phyloP scores from a whole-genome alignment of 2,113 vertebrate genomes.

The Microcebus griseorufus region DNA sequence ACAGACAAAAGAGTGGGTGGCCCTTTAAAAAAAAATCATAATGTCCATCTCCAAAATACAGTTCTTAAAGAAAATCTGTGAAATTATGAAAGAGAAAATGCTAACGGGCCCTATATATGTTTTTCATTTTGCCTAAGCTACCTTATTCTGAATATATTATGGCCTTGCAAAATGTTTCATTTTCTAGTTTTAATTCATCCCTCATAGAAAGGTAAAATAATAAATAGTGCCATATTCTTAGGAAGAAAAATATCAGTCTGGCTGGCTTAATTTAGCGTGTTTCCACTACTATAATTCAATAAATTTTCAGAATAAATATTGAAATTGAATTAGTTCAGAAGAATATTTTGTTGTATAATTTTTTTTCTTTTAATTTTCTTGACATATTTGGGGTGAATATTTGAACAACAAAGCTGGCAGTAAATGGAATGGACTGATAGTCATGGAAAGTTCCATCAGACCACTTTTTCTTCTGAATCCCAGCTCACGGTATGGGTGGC shows the following conservation, averaged over 20 bases:
- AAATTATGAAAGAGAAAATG: slow-evolving; percentile 66
- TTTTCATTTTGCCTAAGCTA: slow-evolving; percentile 22
- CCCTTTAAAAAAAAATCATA: slow-evolving; percentile 73
- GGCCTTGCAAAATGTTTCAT: slow-evolving; percentile 28
- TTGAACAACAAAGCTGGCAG: background rate
- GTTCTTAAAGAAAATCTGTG: slow-evolving; percentile 67
- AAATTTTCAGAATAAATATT: slow-evolving; percentile 84
- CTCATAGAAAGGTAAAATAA: slow-evolving; percentile 67
- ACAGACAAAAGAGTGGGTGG: slow-evolving; percentile 67
- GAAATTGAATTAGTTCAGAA: slow-evolving; percentile 78
- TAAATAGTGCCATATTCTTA: slow-evolving; percentile 66
- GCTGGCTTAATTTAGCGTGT: slow-evolving; percentile 79
- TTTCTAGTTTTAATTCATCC: slow-evolving; percentile 58
- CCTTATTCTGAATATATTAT: slow-evolving; percentile 78
- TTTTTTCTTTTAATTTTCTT: slow-evolving; percentile 71
- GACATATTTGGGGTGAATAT: slow-evolving; percentile 28
- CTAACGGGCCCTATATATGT: slow-evolving; percentile 73
- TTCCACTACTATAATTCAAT: slow-evolving; percentile 82
- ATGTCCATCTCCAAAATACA: background rate
- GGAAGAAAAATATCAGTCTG: slow-evolving; percentile 77
- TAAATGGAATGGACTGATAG: background rate
- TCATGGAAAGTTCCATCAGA: background rate
- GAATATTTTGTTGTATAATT: slow-evolving; percentile 63
- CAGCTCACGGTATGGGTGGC: background rate
- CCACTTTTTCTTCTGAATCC: background rate